Percentiles rank a stretch among this genome's conserved stretches.
These are phyloP conservation scores for Cantharis rufa DNA, from an alignment of 2,888 invertebrate species.

Conservation along the genomic window DNA sequence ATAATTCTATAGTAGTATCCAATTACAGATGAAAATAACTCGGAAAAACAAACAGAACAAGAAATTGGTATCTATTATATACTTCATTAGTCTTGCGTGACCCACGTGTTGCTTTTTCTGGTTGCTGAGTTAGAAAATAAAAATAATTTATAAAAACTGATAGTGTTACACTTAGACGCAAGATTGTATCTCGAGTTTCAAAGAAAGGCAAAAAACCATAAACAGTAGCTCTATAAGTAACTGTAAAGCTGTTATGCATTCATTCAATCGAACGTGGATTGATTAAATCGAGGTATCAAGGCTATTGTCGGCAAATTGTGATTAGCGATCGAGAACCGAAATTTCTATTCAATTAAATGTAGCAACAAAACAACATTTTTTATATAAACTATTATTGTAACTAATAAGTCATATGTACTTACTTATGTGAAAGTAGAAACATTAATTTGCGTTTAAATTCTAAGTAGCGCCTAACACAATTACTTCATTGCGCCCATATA, in stretches of 20 bases:
- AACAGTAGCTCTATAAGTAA: background rate
- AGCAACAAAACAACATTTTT: constrained; percentile 5
- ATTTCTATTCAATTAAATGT: background rate
- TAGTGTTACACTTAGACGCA: background rate
- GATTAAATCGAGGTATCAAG: background rate
- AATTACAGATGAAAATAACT: background rate
- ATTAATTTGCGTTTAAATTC: background rate
- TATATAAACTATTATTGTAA: constrained; percentile 6
- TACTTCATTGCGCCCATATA: constrained; percentile 4
- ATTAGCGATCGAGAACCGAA: background rate
- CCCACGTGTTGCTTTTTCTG: background rate
- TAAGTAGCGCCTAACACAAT: constrained; percentile 7
- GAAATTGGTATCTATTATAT: background rate
- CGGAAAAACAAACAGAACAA: background rate
- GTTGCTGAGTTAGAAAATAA: background rate
- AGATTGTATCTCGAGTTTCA: background rate
- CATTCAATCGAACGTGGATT: background rate
- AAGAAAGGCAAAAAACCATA: constrained; percentile 2
- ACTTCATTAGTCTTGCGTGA: background rate
- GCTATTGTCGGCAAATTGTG: background rate
- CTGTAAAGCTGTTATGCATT: background rate
- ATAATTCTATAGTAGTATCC: background rate
- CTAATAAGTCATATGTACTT: constrained; percentile 3
- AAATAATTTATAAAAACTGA: background rate
- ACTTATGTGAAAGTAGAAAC: constrained; percentile 13